Evolutionary conservation across 2,888 invertebrate genomes (phyloP).

Genomic region (Ptychoptera albimana): DNA sequence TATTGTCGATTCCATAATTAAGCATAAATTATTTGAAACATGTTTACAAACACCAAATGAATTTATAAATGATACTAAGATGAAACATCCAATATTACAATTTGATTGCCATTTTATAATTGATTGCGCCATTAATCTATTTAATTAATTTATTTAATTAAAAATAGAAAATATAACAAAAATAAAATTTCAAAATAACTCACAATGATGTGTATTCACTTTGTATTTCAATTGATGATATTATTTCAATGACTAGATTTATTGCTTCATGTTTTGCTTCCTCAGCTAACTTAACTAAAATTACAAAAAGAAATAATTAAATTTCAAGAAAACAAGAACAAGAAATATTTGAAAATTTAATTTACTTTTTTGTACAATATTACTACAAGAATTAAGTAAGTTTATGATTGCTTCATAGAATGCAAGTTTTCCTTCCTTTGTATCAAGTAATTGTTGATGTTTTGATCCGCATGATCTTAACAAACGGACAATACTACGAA

Average conservation of each 20-base stretch:
- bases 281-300: slow-evolving; percentile 12
- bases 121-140: slow-evolving; percentile 24
- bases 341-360: not conserved
- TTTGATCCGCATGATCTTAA: slow-evolving; percentile 23
- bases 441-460: slow-evolving; percentile 22
- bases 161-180: not conserved
- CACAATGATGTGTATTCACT: slow-evolving; percentile 26
- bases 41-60: slow-evolving; percentile 25
- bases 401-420: slow-evolving; percentile 19
- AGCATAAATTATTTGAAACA: slow-evolving; percentile 20
- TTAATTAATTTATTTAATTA: not conserved
- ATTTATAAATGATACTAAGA: slow-evolving; percentile 20
- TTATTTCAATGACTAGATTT: slow-evolving; percentile 25
- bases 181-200: slow-evolving; percentile 4
- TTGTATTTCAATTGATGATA: slow-evolving; percentile 24
- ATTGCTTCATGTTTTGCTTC: slow-evolving; percentile 15
- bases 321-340: not conserved
- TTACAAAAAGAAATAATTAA: not conserved
- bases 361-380: slow-evolving; percentile 2
- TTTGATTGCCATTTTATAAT: slow-evolving; percentile 24
- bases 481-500: slow-evolving; percentile 22
- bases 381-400: slow-evolving; percentile 12
- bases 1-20: slow-evolving; percentile 24
- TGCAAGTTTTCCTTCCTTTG: slow-evolving; percentile 21
- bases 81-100: slow-evolving; percentile 19